A percentile compares a stretch with the other conserved stretches of the same genome.
Conservation (phyloP, 2,113 vertebrate genomes). For the Neodontobutis hainanensis region DNA sequence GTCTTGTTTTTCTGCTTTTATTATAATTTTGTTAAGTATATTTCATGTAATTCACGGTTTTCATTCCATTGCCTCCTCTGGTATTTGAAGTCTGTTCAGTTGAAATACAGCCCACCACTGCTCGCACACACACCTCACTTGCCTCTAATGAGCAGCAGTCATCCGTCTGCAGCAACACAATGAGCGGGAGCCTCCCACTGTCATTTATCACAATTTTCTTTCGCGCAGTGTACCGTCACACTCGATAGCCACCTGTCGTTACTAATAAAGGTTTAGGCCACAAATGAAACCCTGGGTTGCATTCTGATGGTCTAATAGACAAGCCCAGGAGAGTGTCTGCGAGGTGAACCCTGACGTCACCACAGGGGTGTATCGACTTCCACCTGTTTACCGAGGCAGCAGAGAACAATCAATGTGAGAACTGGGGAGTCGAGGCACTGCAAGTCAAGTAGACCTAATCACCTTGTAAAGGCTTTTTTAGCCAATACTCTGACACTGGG, state of each 20-base stretch:
- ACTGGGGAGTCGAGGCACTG: constrained; percentile 28
- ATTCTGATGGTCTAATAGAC: constrained; percentile 58
- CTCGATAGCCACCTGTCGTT: constrained; percentile 66
- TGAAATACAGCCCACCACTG: not conserved
- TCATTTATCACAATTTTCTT: constrained; percentile 68
- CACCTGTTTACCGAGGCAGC: constrained; percentile 51
- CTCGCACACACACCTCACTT: constrained; percentile 14
- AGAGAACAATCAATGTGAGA: constrained; percentile 67
- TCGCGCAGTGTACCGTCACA: constrained; percentile 37
- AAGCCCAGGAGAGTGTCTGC: constrained; percentile 42
- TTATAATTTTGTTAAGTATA: no score
- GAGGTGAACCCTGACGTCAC: constrained; percentile 61
- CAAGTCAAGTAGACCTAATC: constrained; percentile 54
- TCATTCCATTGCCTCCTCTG: no score
- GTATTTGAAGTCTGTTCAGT: no score
- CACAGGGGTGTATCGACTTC: constrained; percentile 49
- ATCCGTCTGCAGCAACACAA: constrained; percentile 28
- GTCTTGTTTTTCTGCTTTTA: no score
- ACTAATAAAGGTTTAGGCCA: constrained; percentile 58
- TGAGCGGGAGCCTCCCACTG: constrained; percentile 8
- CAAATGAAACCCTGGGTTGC: constrained; percentile 61
- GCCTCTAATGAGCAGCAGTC: constrained; percentile 30
- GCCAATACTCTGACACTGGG: constrained; percentile 13
- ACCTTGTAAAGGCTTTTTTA: constrained; percentile 25
- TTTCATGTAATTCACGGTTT: no score